Conservation (phyloP, 2,113 vertebrate species). For the Rhinogobius similis region DNA sequence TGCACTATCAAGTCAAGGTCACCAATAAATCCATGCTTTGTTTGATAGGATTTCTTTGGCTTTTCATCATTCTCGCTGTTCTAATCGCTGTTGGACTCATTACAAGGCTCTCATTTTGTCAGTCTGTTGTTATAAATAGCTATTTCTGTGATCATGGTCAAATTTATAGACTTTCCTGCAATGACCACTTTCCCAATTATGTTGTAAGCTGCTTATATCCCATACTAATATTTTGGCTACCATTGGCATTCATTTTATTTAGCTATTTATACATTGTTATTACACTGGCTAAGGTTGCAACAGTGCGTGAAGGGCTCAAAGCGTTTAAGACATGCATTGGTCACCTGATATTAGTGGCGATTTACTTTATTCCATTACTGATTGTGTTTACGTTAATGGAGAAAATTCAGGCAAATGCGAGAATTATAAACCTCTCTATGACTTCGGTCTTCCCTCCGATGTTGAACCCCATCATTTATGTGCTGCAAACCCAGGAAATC, state of each 20-base stretch:
- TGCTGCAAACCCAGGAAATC: constrained; percentile 68
- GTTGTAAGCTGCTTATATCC: constrained; percentile 26
- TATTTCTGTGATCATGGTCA: constrained; percentile 72
- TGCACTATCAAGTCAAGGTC: constrained; percentile 60
- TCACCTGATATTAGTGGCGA: constrained; percentile 52
- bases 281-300: constrained; percentile 51
- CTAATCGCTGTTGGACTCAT: constrained; percentile 38
- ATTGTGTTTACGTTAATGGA: constrained; percentile 39
- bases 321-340: constrained; percentile 52
- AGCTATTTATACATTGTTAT: constrained; percentile 48
- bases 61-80: constrained; percentile 16
- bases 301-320: constrained; percentile 31
- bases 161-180: constrained; percentile 51
- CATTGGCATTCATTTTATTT: constrained; percentile 53
- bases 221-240: constrained; percentile 53
- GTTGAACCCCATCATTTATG: constrained; percentile 70
- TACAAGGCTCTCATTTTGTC: constrained; percentile 69
- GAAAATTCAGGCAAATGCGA: constrained; percentile 49
- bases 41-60: constrained; percentile 54
- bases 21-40: constrained; percentile 60
- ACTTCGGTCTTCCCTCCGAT: constrained; percentile 56
- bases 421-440: constrained; percentile 73
- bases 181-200: constrained; percentile 5
- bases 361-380: constrained; percentile 56
- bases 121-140: constrained; percentile 65